Base-by-base conservation (phyloP, 2,888 invertebrate genomes). In the Dexiosoma caninum region DNA sequence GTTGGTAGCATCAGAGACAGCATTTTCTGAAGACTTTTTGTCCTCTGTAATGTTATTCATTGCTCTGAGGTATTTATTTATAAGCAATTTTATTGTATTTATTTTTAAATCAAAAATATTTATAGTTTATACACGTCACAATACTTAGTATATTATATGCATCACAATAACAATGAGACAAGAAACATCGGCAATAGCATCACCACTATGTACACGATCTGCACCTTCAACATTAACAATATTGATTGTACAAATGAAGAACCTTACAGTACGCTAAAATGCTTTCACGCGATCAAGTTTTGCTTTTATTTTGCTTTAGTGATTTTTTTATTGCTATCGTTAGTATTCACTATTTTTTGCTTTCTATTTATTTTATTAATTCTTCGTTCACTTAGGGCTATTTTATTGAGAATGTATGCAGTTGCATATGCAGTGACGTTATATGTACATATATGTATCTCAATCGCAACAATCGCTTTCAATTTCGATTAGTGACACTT, bases 11-110 rank as follows among this genome's bases (percentile, higher is more conserved):
- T 23, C 19, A 10, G 49, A n/a, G 23, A 27, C 44, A 6, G 44
- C 32, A 66, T 53, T 64, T 42, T 16, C 44, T 12, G 23, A 8
- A 16, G 37, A 5, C n/a, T 57, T 75, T 53, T 59, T 53, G 9
- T 70, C 80, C 53, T 76, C 76, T 27, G 76, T 76, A 42, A 67
- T 23, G 19, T 23, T 14, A 76, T 35, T 53, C 80, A 80, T 57
- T 57, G 14, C 30, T 55, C 23, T 21, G 32, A 19, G 4, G n/a
- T 59, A 27, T 37, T 49, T 49, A 16, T 27, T 5, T 27, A 16
- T 30, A 21, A 16, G 30, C 16, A 32, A 53, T 16, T 37, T 27
- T 59, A 16, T 59, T 35, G 51, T 27, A 27, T 27, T 27, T 27
- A 27, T 27, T 27, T 53, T 16, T 42, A 40, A 64, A 59, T 10